These are phyloP conservation scores for Vulpes vulpes DNA, from an alignment of 2,113 vertebrate genomes.

Conservation along the genomic window DNA sequence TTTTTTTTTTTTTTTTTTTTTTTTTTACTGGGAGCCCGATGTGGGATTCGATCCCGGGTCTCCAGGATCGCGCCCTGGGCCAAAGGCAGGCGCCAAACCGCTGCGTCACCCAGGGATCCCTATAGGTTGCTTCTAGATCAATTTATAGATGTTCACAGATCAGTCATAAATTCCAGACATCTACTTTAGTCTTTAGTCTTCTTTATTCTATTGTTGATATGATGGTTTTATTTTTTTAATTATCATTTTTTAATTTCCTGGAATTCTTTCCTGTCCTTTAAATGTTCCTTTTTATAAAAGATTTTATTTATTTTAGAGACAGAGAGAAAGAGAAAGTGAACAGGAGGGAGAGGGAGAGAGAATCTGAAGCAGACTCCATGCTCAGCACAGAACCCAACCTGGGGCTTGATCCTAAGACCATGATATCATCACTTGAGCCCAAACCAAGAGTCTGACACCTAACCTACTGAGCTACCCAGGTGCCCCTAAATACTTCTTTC, in stretches of 20 bases:
- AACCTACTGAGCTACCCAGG: background rate
- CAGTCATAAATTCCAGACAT: background rate
- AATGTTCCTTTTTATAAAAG: background rate
- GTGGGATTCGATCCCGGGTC: too few species aligned
- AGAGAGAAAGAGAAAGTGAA: background rate
- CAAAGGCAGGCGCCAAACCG: too few species aligned
- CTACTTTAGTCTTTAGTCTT: background rate
- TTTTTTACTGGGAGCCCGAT: too few species aligned
- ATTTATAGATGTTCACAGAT: background rate
- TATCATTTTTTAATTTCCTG: background rate
- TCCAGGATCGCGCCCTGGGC: too few species aligned
- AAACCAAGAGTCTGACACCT: background rate
- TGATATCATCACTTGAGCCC: background rate
- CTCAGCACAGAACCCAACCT: background rate
- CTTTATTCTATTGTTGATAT: background rate
- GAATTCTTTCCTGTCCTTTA: background rate
- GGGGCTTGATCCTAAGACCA: background rate
- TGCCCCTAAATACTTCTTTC: background rate
- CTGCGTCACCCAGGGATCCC: too few species aligned
- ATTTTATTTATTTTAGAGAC: background rate
- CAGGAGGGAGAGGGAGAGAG: background rate
- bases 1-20: too few species aligned
- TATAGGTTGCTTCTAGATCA: background rate
- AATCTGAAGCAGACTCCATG: background rate
- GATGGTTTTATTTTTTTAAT: conserved; percentile 14